A percentile compares a stretch with the other conserved stretches of the same genome.
Conservation (phyloP, 2,888 invertebrate species). For the Cataglyphis cursor region DNA sequence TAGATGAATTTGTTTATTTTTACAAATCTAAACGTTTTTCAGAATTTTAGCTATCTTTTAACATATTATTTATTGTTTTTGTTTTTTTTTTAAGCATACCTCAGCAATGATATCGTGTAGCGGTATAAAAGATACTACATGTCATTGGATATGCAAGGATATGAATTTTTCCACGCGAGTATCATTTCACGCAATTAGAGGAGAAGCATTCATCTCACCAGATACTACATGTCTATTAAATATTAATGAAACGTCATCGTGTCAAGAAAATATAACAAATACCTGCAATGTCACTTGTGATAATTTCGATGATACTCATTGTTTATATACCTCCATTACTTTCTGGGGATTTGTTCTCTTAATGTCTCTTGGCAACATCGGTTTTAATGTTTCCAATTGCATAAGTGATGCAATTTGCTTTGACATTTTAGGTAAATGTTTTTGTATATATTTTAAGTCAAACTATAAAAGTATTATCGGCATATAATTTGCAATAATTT, state of each 20-base stretch:
- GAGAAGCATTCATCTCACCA: constrained; percentile 61
- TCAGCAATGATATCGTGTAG: constrained; percentile 42
- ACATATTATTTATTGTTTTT: constrained; percentile 7
- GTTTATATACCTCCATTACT: constrained; percentile 89
- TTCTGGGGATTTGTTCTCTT: constrained; percentile 93
- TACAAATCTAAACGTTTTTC: background rate
- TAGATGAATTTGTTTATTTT: background rate
- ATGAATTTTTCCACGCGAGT: constrained; percentile 67
- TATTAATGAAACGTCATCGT: constrained; percentile 56
- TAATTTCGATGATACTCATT: constrained; percentile 70
- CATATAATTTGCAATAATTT: constrained; percentile 15
- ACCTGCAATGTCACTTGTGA: constrained; percentile 77
- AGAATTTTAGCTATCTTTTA: background rate
- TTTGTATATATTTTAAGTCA: background rate
- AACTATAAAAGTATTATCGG: background rate
- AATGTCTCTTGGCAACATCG: constrained; percentile 92
- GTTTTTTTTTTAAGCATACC: constrained; percentile 53
- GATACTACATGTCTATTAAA: constrained; percentile 71
- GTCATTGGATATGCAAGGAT: constrained; percentile 76
- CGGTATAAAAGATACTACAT: constrained; percentile 64
- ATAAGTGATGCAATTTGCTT: constrained; percentile 97
- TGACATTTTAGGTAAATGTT: constrained; percentile 91
- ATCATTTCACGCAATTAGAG: constrained; percentile 62
- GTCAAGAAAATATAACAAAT: constrained; percentile 39
- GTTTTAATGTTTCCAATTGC: constrained; percentile 94